These are phyloP conservation scores for Thaumatotibia leucotreta DNA, from an alignment of 1,140 invertebrate species.

Conservation along the genomic window DNA sequence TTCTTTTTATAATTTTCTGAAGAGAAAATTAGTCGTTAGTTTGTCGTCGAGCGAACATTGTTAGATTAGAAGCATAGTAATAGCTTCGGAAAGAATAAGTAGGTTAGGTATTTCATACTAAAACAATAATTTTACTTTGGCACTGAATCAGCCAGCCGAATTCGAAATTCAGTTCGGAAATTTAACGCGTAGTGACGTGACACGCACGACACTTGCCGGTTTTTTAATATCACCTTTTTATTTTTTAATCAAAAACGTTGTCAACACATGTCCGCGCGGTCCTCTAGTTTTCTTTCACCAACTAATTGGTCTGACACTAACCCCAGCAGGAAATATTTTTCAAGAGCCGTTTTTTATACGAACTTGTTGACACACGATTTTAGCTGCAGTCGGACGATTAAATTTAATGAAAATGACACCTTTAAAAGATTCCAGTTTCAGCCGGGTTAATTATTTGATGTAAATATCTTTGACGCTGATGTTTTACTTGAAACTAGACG, in stretches of 20 bases:
- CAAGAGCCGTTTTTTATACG: conserved; percentile 45
- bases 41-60: neutral
- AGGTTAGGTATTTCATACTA: neutral
- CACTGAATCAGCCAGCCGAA: neutral
- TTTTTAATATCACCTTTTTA: conserved; percentile 28
- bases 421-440: conserved; percentile 15
- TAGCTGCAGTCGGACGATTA: conserved; percentile 35
- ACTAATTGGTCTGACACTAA: conserved; percentile 71
- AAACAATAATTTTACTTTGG: neutral
- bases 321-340: conserved; percentile 28
- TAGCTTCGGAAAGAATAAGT: neutral
- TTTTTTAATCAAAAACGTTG: conserved; percentile 61
- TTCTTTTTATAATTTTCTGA: neutral
- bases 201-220: neutral
- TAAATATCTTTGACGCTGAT: neutral
- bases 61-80: neutral
- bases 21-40: neutral
- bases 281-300: conserved; percentile 52
- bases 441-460: conserved; percentile 11
- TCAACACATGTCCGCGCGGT: conserved; percentile 50
- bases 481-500: conserved; percentile 1
- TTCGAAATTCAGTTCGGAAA: neutral
- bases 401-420: conserved; percentile 53
- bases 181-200: neutral
- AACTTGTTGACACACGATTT: conserved; percentile 52